A percentile compares a stretch with the other conserved stretches of the same genome.
Conservation (phyloP, 2,888 invertebrate species). For the Drosophila prolongata region DNA sequence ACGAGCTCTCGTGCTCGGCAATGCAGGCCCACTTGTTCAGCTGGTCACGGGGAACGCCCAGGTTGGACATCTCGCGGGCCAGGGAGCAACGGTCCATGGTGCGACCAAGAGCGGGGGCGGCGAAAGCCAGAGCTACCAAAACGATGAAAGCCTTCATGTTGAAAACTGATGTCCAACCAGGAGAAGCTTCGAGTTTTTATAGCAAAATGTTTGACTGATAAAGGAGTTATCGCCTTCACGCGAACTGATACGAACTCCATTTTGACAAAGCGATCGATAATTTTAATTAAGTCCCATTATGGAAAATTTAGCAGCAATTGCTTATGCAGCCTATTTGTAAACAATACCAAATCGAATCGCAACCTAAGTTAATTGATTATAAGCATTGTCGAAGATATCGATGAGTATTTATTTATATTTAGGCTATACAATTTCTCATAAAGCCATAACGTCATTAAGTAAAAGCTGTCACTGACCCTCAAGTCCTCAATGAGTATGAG, state of each 20-base stretch:
- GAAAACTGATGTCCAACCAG: slow-evolving; percentile 2
- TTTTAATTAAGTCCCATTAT: background rate
- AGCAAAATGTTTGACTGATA: background rate
- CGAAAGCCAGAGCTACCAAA: slow-evolving; percentile 52
- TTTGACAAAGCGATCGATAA: slow-evolving; percentile 4
- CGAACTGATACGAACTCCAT: slow-evolving; percentile 15
- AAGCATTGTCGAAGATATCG: slow-evolving; percentile 4
- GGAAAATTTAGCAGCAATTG: background rate
- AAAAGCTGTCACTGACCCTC: background rate
- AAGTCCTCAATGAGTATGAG: background rate
- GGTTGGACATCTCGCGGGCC: slow-evolving; percentile 69
- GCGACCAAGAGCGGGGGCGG: slow-evolving; percentile 58
- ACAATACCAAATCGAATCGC: background rate
- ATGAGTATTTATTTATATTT: background rate
- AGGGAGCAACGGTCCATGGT: slow-evolving; percentile 69
- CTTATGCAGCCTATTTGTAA: slow-evolving; percentile 1
- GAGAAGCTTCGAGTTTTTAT: background rate
- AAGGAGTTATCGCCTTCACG: background rate
- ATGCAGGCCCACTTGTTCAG: slow-evolving; percentile 76
- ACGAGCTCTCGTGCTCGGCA: slow-evolving; percentile 74
- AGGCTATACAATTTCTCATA: background rate
- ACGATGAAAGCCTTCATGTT: slow-evolving; percentile 56
- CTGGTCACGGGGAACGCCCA: slow-evolving; percentile 69
- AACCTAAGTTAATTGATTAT: slow-evolving; percentile 4
- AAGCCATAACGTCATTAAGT: background rate